Percentiles rank a stretch among this genome's conserved stretches.
phyloP scores from a whole-genome alignment of 2,888 invertebrate genomes.

The Melinaea menophilus region DNA sequence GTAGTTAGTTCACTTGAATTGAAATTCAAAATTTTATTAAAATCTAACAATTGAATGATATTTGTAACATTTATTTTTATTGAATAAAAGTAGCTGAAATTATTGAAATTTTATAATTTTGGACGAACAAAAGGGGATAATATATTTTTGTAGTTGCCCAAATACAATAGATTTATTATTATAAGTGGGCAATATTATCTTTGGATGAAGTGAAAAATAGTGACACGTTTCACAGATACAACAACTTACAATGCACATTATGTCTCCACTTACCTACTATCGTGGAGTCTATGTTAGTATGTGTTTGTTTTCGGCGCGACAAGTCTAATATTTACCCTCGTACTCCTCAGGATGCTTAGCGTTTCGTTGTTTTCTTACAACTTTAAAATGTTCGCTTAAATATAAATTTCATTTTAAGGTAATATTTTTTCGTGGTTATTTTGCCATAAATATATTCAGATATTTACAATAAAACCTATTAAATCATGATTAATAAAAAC shows the following conservation, averaged over 20 bases:
- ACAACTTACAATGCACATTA: slow-evolving; percentile 90
- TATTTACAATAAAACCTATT: too few species aligned
- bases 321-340: slow-evolving; percentile 92
- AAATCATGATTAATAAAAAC: too few species aligned
- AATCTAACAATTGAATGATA: background rate
- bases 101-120: too few species aligned
- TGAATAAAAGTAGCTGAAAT: too few species aligned
- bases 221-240: background rate
- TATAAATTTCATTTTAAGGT: too few species aligned
- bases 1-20: background rate
- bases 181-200: too few species aligned
- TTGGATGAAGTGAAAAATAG: background rate
- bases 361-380: slow-evolving; percentile 90
- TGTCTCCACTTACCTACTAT: slow-evolving; percentile 92
- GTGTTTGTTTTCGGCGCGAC: slow-evolving; percentile 91
- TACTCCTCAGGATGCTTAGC: slow-evolving; percentile 90
- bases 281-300: slow-evolving; percentile 88
- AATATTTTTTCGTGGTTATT: too few species aligned
- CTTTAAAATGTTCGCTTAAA: slow-evolving; percentile 59
- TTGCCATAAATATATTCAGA: too few species aligned
- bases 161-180: too few species aligned
- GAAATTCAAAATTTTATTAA: background rate
- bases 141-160: too few species aligned
- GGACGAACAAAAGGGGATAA: too few species aligned
- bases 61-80: background rate